These are phyloP conservation scores for Nemapogon koenigi DNA, from an alignment of 2,888 invertebrate species.

Conservation along the genomic window DNA sequence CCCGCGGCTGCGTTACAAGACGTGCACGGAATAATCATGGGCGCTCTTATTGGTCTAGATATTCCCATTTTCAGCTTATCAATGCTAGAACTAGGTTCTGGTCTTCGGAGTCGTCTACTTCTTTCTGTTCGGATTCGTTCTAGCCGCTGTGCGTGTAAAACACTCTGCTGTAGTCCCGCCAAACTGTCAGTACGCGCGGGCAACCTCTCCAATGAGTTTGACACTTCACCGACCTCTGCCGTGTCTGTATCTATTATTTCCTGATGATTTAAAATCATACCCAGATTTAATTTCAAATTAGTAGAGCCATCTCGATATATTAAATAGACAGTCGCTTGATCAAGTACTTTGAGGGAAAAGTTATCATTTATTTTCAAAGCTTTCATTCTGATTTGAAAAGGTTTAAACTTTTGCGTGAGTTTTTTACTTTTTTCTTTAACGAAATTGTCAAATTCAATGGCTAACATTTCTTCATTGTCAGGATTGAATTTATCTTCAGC, in stretches of 20 bases:
- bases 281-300: slow-evolving; percentile 46
- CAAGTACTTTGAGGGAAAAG: slow-evolving; percentile 45
- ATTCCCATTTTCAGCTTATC: slow-evolving; percentile 29
- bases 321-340: slow-evolving; percentile 46
- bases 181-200: slow-evolving; percentile 39
- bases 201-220: slow-evolving; percentile 25
- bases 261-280: slow-evolving; percentile 57
- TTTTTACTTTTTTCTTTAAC: slow-evolving; percentile 50
- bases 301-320: slow-evolving; percentile 43
- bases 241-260: slow-evolving; percentile 51
- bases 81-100: slow-evolving; percentile 25
- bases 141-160: slow-evolving; percentile 33
- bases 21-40: no score
- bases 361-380: slow-evolving; percentile 51
- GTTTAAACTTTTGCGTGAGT: slow-evolving; percentile 40
- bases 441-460: slow-evolving; percentile 51
- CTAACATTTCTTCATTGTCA: slow-evolving; percentile 49
- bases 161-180: slow-evolving; percentile 34
- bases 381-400: slow-evolving; percentile 54
- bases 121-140: slow-evolving; percentile 31
- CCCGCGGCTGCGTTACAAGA: no score
- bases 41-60: slow-evolving; percentile 19
- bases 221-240: slow-evolving; percentile 36
- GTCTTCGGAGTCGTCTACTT: slow-evolving; percentile 28
- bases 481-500: slow-evolving; percentile 16